A percentile compares a stretch with the other conserved stretches of the same genome.
Conservation (phyloP, 1,140 invertebrate species). For the Pseudachorutes palmiensis region DNA sequence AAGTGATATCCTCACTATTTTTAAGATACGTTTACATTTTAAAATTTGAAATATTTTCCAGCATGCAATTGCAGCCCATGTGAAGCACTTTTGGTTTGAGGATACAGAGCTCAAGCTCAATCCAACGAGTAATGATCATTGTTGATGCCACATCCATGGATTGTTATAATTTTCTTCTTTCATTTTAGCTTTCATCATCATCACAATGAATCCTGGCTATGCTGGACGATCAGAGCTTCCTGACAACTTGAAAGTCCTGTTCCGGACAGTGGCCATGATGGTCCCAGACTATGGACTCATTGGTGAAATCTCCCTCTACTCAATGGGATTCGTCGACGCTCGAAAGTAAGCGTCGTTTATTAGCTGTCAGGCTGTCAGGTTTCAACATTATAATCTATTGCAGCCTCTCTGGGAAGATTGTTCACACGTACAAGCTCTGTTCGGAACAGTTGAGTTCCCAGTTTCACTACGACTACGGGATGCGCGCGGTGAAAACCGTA, state of each 20-base stretch:
- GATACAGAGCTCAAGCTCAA: slow-evolving; percentile 78
- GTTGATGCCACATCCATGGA: background rate
- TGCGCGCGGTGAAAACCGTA: slow-evolving; percentile 84
- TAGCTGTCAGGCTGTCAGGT: too few relatives aligned
- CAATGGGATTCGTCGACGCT: slow-evolving; percentile 84
- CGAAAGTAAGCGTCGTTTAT: too few relatives aligned
- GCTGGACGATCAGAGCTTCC: slow-evolving; percentile 81
- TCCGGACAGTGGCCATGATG: slow-evolving; percentile 96
- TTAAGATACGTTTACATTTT: slow-evolving; percentile 60
- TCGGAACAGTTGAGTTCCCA: slow-evolving; percentile 91
- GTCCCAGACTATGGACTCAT: slow-evolving; percentile 92
- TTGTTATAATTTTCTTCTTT: slow-evolving; percentile 50
- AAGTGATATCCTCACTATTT: slow-evolving; percentile 67
- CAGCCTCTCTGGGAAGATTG: slow-evolving; percentile 86
- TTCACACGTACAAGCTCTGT: slow-evolving; percentile 83
- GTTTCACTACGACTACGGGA: slow-evolving; percentile 92
- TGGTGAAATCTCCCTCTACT: slow-evolving; percentile 87
- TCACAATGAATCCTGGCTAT: slow-evolving; percentile 90
- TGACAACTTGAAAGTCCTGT: slow-evolving; percentile 88
- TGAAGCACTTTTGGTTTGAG: too few relatives aligned
- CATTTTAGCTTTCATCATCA: slow-evolving; percentile 62
- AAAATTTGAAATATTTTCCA: too few relatives aligned
- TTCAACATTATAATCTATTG: too few relatives aligned
- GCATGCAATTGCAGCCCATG: too few relatives aligned
- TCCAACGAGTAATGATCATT: slow-evolving; percentile 70